Conservation (phyloP, 2,888 invertebrate genomes). For the Nemotelus nigrinus region DNA sequence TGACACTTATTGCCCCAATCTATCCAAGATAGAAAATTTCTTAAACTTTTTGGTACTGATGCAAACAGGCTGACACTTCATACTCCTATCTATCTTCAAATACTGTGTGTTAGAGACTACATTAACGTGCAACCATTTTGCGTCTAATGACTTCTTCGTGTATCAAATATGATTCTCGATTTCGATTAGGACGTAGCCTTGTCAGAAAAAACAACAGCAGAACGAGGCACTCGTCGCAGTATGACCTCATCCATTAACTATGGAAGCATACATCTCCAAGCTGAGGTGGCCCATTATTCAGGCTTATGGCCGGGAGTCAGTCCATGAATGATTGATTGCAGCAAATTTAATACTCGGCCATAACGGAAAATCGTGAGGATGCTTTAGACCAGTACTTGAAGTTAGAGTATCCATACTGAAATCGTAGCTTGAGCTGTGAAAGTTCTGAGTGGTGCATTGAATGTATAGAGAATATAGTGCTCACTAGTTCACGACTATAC, state of each 20-base stretch:
- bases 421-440: too few relatives aligned
- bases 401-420: too few relatives aligned
- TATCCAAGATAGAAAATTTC: too few relatives aligned
- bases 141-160: constrained; percentile 33
- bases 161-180: constrained; percentile 12
- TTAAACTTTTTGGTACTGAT: too few relatives aligned
- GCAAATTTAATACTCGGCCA: constrained; percentile 50
- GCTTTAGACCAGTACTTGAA: not conserved
- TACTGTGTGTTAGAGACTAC: too few relatives aligned
- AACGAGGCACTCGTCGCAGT: not conserved
- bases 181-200: not conserved
- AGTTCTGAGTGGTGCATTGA: too few relatives aligned
- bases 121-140: not conserved
- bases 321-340: constrained; percentile 52
- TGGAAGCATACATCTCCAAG: constrained; percentile 46
- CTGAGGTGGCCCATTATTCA: constrained; percentile 46
- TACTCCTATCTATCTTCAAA: too few relatives aligned
- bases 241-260: constrained; percentile 51
- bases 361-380: constrained; percentile 41
- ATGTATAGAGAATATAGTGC: too few relatives aligned
- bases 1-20: too few relatives aligned
- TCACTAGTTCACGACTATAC: too few relatives aligned
- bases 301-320: constrained; percentile 47
- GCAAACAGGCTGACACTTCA: too few relatives aligned
- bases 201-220: not conserved